Conservation (phyloP, 1,140 invertebrate species). For the Drosophila kepulauana region DNA sequence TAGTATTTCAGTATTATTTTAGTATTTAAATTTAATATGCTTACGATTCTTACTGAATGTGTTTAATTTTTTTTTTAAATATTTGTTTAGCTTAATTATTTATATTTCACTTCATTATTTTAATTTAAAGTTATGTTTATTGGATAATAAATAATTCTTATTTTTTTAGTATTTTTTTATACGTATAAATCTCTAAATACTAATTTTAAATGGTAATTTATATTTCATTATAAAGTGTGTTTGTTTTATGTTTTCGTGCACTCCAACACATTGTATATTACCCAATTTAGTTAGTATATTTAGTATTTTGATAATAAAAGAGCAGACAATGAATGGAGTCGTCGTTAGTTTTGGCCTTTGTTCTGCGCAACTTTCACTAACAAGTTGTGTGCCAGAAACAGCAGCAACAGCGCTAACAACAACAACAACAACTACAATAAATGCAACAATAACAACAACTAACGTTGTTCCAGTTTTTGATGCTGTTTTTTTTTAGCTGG, state of each 20-base stretch:
- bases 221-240: not conserved
- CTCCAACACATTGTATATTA: not conserved
- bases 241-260: not conserved
- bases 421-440: conserved; percentile 15
- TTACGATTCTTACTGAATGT: too few species aligned
- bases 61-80: too few species aligned
- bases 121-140: too few species aligned
- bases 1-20: too few species aligned
- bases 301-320: conserved; percentile 25
- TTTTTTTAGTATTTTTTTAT: too few species aligned
- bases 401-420: conserved; percentile 21
- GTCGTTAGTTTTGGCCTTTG: conserved; percentile 37
- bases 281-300: conserved; percentile 8
- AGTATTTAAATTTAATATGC: too few species aligned
- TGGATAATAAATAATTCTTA: too few species aligned
- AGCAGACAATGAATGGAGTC: conserved; percentile 34
- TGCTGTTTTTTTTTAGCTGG: conserved; percentile 34
- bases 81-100: not conserved
- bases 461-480: conserved; percentile 48
- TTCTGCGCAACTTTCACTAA: conserved; percentile 59
- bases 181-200: too few species aligned
- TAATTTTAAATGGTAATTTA: not conserved
- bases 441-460: conserved; percentile 28
- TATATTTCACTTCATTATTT: too few species aligned
- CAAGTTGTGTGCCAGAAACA: conserved; percentile 52